These are phyloP conservation scores for Drosophila lutescens DNA, from an alignment of 2,888 invertebrate genomes.

Conservation along the genomic window DNA sequence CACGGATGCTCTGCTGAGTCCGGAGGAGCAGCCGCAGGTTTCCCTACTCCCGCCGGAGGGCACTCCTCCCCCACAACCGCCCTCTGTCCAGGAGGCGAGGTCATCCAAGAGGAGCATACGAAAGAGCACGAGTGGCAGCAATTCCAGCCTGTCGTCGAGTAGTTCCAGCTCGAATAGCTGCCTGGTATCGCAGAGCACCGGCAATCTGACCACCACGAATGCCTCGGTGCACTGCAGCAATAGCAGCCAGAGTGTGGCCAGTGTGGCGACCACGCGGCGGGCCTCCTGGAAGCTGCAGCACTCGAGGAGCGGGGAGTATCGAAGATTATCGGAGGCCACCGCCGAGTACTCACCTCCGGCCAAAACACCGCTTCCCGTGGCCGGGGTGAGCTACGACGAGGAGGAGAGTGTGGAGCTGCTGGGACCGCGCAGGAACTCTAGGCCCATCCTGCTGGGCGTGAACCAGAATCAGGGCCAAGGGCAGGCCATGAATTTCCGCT, in stretches of 20 bases:
- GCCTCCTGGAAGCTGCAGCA: slow-evolving; percentile 81
- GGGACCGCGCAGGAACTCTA: slow-evolving; percentile 51
- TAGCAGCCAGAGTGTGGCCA: slow-evolving; percentile 62
- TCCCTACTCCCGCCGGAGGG: slow-evolving; percentile 4
- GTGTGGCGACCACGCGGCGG: slow-evolving; percentile 67
- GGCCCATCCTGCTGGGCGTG: slow-evolving; percentile 61
- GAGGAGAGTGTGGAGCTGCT: slow-evolving; percentile 71
- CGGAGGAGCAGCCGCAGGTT: slow-evolving; percentile 43
- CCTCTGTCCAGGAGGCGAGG: slow-evolving; percentile 17
- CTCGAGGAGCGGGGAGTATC: slow-evolving; percentile 77
- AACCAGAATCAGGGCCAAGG: slow-evolving; percentile 38
- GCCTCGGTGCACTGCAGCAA: slow-evolving; percentile 68
- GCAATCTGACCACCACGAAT: slow-evolving; percentile 65
- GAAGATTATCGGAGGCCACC: slow-evolving; percentile 75
- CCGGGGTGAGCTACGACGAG: slow-evolving; percentile 49
- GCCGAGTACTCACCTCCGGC: slow-evolving; percentile 67
- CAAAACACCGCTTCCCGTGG: slow-evolving; percentile 51
- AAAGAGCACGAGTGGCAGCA: slow-evolving; percentile 62
- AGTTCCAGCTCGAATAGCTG: slow-evolving; percentile 68
- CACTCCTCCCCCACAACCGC: slow-evolving; percentile 3
- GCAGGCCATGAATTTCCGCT: slow-evolving; percentile 85
- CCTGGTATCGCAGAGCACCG: slow-evolving; percentile 64
- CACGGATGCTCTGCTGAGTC: slow-evolving; percentile 78
- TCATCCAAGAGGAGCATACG: slow-evolving; percentile 47
- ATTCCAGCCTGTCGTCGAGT: slow-evolving; percentile 76